Evolutionary conservation across 2,888 invertebrate genomes (phyloP).

Genomic region (Lepidocyrtoides sp.): DNA sequence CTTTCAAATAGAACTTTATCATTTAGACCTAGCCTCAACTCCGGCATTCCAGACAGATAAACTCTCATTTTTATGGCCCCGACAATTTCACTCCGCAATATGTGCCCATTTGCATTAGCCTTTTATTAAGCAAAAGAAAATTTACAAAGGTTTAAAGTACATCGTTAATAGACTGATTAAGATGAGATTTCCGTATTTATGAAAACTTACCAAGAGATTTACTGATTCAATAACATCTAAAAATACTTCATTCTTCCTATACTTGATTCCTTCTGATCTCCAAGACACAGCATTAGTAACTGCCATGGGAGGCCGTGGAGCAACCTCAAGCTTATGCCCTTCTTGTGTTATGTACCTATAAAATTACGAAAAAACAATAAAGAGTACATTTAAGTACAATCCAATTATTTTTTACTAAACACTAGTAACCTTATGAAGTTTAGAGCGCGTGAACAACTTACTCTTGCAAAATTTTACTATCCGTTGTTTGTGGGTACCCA

Average conservation of each 20-base stretch:
- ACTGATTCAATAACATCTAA: constrained; percentile 99
- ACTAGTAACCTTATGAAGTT: too few relatives aligned
- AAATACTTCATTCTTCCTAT: constrained; percentile 99
- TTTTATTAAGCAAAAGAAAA: too few relatives aligned
- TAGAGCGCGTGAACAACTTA: too few relatives aligned
- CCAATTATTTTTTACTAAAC: too few relatives aligned
- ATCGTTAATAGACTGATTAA: too few relatives aligned
- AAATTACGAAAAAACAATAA: neutral
- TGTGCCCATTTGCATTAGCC: constrained; percentile 98
- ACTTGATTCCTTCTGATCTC: constrained; percentile 99
- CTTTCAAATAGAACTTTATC: constrained; percentile 99
- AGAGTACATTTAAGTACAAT: too few relatives aligned
- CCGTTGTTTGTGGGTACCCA: constrained; percentile 99
- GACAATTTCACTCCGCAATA: constrained; percentile 98
- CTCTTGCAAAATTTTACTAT: constrained; percentile 99
- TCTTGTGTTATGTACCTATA: constrained; percentile 97
- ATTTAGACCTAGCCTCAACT: constrained; percentile 97
- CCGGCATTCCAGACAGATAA: constrained; percentile 99
- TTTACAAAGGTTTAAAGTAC: too few relatives aligned
- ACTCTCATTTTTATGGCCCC: constrained; percentile 99
- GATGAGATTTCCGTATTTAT: too few relatives aligned
- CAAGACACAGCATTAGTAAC: constrained; percentile 99
- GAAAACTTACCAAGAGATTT: constrained; percentile 94
- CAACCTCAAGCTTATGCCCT: constrained; percentile 98
- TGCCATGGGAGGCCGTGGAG: constrained; percentile 98